phyloP scores from a whole-genome alignment of 2,888 invertebrate species.

The Drosophila hawaiiensis region DNA sequence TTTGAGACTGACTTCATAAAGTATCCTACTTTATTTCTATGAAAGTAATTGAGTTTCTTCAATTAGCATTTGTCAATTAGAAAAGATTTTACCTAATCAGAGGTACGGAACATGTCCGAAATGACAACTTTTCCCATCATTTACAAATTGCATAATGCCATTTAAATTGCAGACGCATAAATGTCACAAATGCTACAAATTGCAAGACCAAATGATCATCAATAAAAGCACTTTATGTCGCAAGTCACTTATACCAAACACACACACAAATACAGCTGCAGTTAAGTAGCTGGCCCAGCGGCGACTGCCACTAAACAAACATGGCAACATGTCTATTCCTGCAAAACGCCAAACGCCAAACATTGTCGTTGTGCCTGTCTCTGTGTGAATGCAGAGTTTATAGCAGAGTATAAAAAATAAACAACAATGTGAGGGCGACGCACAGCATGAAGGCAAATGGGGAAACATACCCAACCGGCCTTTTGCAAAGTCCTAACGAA shows the following conservation, averaged over 20 bases:
- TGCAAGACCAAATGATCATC: conserved; percentile 79
- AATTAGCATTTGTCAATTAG: conserved; percentile 43
- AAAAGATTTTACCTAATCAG: conserved; percentile 17
- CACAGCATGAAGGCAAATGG: conserved; percentile 39
- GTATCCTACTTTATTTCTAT: neutral
- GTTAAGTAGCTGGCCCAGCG: conserved; percentile 66
- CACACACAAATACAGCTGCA: conserved; percentile 16
- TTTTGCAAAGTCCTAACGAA: conserved; percentile 57
- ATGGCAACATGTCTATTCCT: conserved; percentile 77
- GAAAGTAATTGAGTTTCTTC: neutral
- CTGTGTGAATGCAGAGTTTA: conserved; percentile 5
- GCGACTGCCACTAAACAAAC: conserved; percentile 67
- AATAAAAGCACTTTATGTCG: conserved; percentile 80
- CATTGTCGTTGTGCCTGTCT: conserved; percentile 24
- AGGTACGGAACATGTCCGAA: conserved; percentile 23
- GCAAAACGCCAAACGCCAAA: conserved; percentile 49
- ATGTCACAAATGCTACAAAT: conserved; percentile 81
- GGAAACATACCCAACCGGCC: conserved; percentile 36
- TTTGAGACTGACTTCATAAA: neutral
- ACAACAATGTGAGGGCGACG: conserved; percentile 7
- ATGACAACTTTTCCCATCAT: conserved; percentile 23
- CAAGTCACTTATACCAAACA: conserved; percentile 67
- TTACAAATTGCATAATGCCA: conserved; percentile 71
- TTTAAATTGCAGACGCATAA: conserved; percentile 77
- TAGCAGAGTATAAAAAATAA: conserved; percentile 19